phyloP scores from a whole-genome alignment of 92 coral and sea anemone species.

The Micromussa lordhowensis region DNA sequence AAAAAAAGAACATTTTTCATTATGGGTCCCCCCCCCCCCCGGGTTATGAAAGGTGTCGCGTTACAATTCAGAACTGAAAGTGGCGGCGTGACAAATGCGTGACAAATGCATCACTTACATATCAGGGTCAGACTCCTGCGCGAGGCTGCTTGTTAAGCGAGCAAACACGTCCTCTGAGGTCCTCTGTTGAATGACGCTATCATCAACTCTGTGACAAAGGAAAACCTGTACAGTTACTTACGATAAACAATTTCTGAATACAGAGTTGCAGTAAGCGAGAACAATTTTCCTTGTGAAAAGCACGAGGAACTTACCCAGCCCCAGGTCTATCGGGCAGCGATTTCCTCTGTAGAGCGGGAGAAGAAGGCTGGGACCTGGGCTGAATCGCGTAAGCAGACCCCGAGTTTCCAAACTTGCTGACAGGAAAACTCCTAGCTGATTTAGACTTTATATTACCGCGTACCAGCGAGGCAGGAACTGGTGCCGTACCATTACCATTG shows the following conservation, averaged over 20 bases:
- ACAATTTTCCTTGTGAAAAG: no score
- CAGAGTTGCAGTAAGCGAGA: background rate
- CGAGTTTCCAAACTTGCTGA: slow-evolving; percentile 72
- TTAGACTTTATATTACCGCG: slow-evolving; percentile 93
- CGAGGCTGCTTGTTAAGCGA: slow-evolving; percentile 91
- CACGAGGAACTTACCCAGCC: slow-evolving; percentile 29
- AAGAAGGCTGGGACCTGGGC: slow-evolving; percentile 93
- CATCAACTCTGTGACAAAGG: slow-evolving; percentile 59
- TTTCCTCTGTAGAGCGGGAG: slow-evolving; percentile 87
- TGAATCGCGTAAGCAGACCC: slow-evolving; percentile 43
- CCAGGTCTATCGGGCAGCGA: slow-evolving; percentile 70
- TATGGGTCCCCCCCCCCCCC: background rate
- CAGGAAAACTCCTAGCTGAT: slow-evolving; percentile 91
- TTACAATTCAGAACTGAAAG: background rate
- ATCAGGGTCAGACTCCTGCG: slow-evolving; percentile 93
- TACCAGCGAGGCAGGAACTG: slow-evolving; percentile 77
- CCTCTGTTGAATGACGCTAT: slow-evolving; percentile 61
- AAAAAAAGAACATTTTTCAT: no score
- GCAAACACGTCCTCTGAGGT: slow-evolving; percentile 90
- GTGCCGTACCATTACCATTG: slow-evolving; percentile 49
- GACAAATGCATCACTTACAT: slow-evolving; percentile 69
- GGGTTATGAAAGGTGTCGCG: background rate
- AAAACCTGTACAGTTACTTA: background rate
- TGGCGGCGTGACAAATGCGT: background rate
- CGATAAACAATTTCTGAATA: background rate